A percentile compares a stretch with the other conserved stretches of the same genome.
phyloP scores from a whole-genome alignment of 37 sponge, comb jelly and placozoan genomes.

The Dysidea cf. avara region DNA sequence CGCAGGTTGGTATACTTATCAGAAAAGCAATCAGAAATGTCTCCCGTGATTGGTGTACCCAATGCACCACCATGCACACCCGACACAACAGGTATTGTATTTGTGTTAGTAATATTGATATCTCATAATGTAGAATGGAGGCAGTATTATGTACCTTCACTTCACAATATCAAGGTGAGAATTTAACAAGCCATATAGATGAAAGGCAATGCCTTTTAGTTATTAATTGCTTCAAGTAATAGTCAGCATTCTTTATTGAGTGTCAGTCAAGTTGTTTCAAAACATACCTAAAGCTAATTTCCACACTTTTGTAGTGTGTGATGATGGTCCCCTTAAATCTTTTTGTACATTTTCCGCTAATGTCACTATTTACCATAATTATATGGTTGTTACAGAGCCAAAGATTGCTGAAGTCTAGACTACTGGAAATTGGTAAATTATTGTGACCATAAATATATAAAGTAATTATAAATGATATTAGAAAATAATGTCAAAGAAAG shows the following conservation, averaged over 20 bases:
- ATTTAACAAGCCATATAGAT: background rate
- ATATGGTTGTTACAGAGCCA: constrained; percentile 28
- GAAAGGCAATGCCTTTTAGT: too few relatives aligned
- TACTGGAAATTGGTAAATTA: constrained; percentile 19
- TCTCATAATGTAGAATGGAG: background rate
- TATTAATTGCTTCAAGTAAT: too few relatives aligned
- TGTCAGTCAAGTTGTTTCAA: too few relatives aligned
- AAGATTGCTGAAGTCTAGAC: constrained; percentile 20
- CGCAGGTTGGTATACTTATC: constrained; percentile 48
- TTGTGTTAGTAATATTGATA: too few relatives aligned
- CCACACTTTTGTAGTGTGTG: too few relatives aligned
- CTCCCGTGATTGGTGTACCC: constrained; percentile 28
- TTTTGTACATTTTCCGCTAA: too few relatives aligned
- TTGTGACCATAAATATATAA: background rate
- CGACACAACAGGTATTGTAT: background rate
- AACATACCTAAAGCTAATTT: too few relatives aligned
- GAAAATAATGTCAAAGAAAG: background rate
- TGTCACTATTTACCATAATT: too few relatives aligned
- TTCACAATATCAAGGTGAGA: constrained; percentile 39
- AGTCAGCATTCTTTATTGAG: too few relatives aligned
- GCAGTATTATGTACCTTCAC: constrained; percentile 6
- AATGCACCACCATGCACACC: constrained; percentile 45
- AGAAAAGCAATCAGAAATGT: constrained; percentile 29
- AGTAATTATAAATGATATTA: too few relatives aligned
- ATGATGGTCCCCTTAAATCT: too few relatives aligned